These are phyloP conservation scores for cattle (Bos taurus) DNA, from an alignment of 2,113 vertebrate species.

Conservation along the genomic window DNA sequence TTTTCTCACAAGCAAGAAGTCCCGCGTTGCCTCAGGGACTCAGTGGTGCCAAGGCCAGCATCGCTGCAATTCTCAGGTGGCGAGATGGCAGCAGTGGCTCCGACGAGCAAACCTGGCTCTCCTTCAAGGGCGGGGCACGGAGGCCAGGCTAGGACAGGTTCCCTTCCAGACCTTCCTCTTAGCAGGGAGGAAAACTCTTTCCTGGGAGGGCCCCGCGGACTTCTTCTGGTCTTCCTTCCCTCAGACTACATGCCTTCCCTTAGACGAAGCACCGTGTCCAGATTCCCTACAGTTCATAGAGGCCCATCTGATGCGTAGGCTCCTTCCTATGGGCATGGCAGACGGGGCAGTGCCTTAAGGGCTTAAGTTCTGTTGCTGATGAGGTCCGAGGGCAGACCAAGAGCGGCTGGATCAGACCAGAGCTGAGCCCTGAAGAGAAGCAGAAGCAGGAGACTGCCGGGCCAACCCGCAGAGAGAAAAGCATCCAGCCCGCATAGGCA, in stretches of 20 bases:
- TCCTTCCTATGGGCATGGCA: background rate
- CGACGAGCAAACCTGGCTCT: background rate
- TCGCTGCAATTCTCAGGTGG: too few relatives aligned
- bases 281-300: background rate
- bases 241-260: background rate
- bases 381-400: background rate
- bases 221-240: background rate
- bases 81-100: background rate
- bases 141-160: background rate
- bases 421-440: background rate
- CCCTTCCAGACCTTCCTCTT: background rate
- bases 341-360: background rate
- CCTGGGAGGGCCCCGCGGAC: background rate
- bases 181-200: background rate
- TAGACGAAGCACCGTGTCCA: background rate
- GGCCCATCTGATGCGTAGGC: background rate
- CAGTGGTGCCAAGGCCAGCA: background rate
- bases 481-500: background rate
- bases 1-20: background rate
- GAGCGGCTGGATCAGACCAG: background rate
- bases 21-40: background rate
- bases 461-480: background rate
- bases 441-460: background rate
- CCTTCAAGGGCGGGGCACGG: background rate
- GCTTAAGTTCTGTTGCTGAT: background rate